These are phyloP conservation scores for Loxodonta africana DNA, from an alignment of 2,113 vertebrate genomes.

Conservation along the genomic window DNA sequence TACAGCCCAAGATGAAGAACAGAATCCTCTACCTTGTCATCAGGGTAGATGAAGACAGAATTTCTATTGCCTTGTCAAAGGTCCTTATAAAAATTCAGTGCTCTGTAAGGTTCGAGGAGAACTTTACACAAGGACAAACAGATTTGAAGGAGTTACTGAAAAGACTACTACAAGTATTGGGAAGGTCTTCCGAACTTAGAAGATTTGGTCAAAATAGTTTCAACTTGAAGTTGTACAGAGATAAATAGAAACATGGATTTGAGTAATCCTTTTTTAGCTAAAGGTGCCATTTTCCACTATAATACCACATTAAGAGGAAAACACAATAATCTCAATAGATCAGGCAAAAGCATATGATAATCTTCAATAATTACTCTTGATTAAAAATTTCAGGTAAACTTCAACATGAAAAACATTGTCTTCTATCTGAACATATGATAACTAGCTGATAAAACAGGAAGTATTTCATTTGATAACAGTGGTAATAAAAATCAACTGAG, in stretches of 20 bases:
- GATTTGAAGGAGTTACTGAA: not conserved
- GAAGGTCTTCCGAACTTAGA: not conserved
- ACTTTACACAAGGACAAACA: not conserved
- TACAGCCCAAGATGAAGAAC: not conserved
- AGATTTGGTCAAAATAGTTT: constrained; percentile 28
- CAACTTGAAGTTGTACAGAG: constrained; percentile 13
- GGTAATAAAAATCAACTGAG: not conserved
- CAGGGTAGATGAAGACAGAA: constrained; percentile 10
- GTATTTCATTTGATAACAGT: not conserved
- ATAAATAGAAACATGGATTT: not conserved
- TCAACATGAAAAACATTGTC: not conserved
- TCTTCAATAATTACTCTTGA: not conserved
- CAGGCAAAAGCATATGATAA: not conserved
- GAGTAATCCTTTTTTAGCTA: not conserved
- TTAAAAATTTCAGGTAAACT: not conserved
- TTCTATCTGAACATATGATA: not conserved
- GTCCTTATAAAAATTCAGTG: not conserved
- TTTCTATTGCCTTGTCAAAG: not conserved
- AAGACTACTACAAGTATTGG: not conserved
- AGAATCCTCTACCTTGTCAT: not conserved
- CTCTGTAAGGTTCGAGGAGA: constrained; percentile 29
- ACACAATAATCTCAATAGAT: not conserved
- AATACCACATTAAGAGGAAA: not conserved
- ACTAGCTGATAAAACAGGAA: not conserved
- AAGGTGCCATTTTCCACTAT: not conserved